phyloP scores from a whole-genome alignment of 2,888 invertebrate species.

The Macrophya alboannulata region DNA sequence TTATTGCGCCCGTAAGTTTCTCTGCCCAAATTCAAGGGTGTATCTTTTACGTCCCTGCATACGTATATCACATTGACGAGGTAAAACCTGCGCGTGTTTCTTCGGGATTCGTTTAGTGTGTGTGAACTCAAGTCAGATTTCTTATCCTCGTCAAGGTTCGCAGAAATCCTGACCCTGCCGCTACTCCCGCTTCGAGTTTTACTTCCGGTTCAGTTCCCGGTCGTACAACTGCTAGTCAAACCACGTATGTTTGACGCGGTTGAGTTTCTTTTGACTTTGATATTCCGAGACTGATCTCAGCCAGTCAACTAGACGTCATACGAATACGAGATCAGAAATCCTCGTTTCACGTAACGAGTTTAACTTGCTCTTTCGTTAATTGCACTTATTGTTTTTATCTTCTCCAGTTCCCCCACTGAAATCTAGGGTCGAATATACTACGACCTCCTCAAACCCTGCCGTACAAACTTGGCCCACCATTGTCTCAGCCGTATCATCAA shows the following conservation, averaged over 20 bases:
- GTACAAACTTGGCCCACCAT: neutral
- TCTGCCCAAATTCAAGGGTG: neutral
- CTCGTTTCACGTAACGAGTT: conserved; percentile 25
- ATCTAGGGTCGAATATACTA: neutral
- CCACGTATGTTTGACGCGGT: conserved; percentile 46
- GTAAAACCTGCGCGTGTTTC: neutral
- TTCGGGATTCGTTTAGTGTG: neutral
- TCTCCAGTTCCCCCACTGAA: neutral
- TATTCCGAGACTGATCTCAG: conserved; percentile 46
- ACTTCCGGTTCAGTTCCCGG: conserved; percentile 7
- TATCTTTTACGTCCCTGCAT: neutral
- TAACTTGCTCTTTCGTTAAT: conserved; percentile 43
- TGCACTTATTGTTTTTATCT: conserved; percentile 43
- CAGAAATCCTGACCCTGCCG: conserved; percentile 11
- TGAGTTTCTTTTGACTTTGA: conserved; percentile 25
- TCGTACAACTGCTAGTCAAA: conserved; percentile 35
- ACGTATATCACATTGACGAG: neutral
- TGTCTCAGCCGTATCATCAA: conserved; percentile 20
- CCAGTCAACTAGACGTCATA: conserved; percentile 28
- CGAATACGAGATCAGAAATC: conserved; percentile 41
- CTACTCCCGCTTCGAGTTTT: conserved; percentile 1
- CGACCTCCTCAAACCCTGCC: neutral
- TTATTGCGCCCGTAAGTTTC: conserved; percentile 6
- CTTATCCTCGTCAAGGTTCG: neutral
- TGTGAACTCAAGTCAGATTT: conserved; percentile 18